phyloP scores from a whole-genome alignment of 2,888 invertebrate genomes.

The Lasioglossum zephyrum region DNA sequence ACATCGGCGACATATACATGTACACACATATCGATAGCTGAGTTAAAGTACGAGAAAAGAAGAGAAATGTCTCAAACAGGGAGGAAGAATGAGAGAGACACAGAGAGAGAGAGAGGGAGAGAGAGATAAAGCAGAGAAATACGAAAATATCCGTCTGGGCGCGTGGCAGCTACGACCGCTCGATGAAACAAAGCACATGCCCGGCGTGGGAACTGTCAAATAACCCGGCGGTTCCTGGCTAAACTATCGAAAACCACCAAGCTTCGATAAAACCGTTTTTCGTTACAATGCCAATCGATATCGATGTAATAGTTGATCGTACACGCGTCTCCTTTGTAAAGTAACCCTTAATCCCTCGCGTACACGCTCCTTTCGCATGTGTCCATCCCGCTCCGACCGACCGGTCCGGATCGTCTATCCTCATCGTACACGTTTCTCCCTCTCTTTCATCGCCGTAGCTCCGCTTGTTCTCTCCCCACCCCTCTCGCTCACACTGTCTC shows the following conservation, averaged over 20 bases:
- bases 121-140: slow-evolving; percentile 31
- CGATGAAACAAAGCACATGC: slow-evolving; percentile 51
- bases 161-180: slow-evolving; percentile 41
- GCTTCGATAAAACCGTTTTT: slow-evolving; percentile 16
- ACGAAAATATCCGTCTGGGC: slow-evolving; percentile 64
- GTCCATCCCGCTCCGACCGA: slow-evolving; percentile 27
- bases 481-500: neutral
- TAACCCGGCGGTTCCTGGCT: slow-evolving; percentile 9
- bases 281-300: slow-evolving; percentile 55
- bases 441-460: slow-evolving; percentile 11
- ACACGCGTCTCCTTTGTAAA: slow-evolving; percentile 44
- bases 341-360: slow-evolving; percentile 57
- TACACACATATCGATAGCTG: slow-evolving; percentile 7
- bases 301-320: slow-evolving; percentile 48
- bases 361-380: slow-evolving; percentile 37
- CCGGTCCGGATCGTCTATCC: slow-evolving; percentile 28
- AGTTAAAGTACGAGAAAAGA: slow-evolving; percentile 12
- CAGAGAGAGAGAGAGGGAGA: neutral
- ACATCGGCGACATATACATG: slow-evolving; percentile 4
- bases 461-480: slow-evolving; percentile 15
- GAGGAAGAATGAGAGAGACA: neutral
- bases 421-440: slow-evolving; percentile 19
- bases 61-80: neutral
- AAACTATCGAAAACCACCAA: slow-evolving; percentile 12
- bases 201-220: slow-evolving; percentile 61